A percentile compares a stretch with the other conserved stretches of the same genome.
Evolutionary conservation across 2,797 vertebrate genomes (phyloP).

Genomic region (Sebastes taczanowskii): DNA sequence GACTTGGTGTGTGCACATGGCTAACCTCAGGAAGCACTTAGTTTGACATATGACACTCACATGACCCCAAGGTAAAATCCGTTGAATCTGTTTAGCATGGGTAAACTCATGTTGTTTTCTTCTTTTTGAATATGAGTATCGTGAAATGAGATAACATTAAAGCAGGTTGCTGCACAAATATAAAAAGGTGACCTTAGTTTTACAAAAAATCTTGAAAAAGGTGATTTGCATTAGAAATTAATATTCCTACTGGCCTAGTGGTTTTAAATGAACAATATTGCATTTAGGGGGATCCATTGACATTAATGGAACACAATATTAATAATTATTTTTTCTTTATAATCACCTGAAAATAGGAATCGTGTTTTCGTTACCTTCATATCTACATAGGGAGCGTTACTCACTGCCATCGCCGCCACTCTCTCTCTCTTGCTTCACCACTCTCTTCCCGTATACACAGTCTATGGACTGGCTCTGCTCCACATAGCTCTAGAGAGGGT

Average conservation of each 20-base stretch:
- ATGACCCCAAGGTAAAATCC: constrained; percentile 49
- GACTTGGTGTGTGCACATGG: constrained; percentile 49
- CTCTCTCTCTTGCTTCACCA: no score
- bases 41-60: constrained; percentile 59
- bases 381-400: no score
- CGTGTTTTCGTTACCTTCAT: no score
- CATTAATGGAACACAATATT: no score
- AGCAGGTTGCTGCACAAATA: neutral
- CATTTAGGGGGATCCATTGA: no score
- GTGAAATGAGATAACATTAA: neutral
- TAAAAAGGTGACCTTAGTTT: neutral
- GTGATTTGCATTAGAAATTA: neutral
- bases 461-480: no score
- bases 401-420: no score
- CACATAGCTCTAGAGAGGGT: no score
- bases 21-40: constrained; percentile 67
- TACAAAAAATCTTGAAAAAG: neutral
- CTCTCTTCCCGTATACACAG: accelerated
- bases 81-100: neutral
- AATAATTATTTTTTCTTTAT: no score
- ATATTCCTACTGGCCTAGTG: neutral
- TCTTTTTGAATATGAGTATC: neutral
- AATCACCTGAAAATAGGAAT: no score
- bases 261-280: no score
- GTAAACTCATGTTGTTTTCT: neutral